A percentile compares a stretch with the other conserved stretches of the same genome.
Conservation (phyloP, 1,140 invertebrate species). For the Drosophila yakuba region DNA sequence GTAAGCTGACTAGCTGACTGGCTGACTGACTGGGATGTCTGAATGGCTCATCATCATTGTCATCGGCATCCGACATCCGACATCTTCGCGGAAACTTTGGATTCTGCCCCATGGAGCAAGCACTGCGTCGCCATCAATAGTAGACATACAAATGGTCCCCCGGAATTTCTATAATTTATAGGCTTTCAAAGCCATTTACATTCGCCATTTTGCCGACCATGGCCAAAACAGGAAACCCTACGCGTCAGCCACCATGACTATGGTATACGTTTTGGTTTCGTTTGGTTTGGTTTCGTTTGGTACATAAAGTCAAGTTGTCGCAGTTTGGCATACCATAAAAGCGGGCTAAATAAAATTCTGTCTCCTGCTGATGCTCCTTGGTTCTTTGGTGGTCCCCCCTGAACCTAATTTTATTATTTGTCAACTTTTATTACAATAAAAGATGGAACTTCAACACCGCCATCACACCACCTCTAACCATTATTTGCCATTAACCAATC, state of each 20-base stretch:
- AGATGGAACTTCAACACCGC: no score
- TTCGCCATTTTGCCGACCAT: conserved; percentile 7
- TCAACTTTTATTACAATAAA: conserved; percentile 47
- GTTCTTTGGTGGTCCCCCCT: conserved; percentile 4
- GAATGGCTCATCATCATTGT: conserved; percentile 29
- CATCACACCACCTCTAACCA: not conserved
- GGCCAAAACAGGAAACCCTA: conserved; percentile 35
- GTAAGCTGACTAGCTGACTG: conserved; percentile 25
- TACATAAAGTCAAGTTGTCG: conserved; percentile 37
- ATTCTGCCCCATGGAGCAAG: conserved; percentile 17
- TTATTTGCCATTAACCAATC: conserved; percentile 4
- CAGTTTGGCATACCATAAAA: conserved; percentile 20
- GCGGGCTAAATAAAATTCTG: conserved; percentile 1
- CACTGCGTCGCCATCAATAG: conserved; percentile 60
- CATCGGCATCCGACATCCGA: not conserved
- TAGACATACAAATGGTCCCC: conserved; percentile 54
- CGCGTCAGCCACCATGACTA: conserved; percentile 4
- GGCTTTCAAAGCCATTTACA: conserved; percentile 50
- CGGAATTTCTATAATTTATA: conserved; percentile 70
- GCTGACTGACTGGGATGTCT: no score
- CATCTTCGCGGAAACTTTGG: conserved; percentile 2
- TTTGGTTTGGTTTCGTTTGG: not conserved
- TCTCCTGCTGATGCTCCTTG: conserved; percentile 3
- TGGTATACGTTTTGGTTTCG: not conserved
- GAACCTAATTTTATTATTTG: conserved; percentile 49